Conservation (phyloP, 1,140 invertebrate species). For the Zelostemma sp. region DNA sequence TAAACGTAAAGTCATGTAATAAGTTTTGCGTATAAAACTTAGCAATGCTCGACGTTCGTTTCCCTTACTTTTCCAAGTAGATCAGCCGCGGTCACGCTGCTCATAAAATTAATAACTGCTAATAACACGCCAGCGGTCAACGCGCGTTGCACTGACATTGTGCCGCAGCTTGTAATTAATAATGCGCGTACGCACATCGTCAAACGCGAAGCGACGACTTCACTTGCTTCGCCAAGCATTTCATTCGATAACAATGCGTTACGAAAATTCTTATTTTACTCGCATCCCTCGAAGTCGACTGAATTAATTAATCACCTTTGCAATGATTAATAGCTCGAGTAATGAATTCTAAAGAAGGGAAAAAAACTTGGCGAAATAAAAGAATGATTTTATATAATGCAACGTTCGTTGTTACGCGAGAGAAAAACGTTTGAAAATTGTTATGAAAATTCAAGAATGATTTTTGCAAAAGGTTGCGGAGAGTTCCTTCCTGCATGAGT, state of each 20-base stretch:
- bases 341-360: too few relatives aligned
- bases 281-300: too few relatives aligned
- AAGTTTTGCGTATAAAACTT: conserved; percentile 10
- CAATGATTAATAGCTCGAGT: too few relatives aligned
- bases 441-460: not conserved
- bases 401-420: too few relatives aligned
- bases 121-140: conserved; percentile 33
- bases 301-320: too few relatives aligned
- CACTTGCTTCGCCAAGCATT: too few relatives aligned
- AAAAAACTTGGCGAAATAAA: too few relatives aligned
- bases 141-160: conserved; percentile 37
- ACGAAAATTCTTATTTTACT: not conserved
- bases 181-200: conserved; percentile 31
- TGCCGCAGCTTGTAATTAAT: conserved; percentile 31
- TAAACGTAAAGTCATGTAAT: conserved; percentile 28
- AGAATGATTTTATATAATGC: too few relatives aligned
- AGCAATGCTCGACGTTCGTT: conserved; percentile 28
- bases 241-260: too few relatives aligned
- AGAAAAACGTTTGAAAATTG: too few relatives aligned
- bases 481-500: conserved; percentile 62
- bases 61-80: conserved; percentile 37
- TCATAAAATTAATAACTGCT: conserved; percentile 46
- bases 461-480: conserved; percentile 11
- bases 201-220: conserved; percentile 16
- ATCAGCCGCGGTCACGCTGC: conserved; percentile 19